Conservation (phyloP, 2,888 invertebrate genomes). For the Thera obeliscata region DNA sequence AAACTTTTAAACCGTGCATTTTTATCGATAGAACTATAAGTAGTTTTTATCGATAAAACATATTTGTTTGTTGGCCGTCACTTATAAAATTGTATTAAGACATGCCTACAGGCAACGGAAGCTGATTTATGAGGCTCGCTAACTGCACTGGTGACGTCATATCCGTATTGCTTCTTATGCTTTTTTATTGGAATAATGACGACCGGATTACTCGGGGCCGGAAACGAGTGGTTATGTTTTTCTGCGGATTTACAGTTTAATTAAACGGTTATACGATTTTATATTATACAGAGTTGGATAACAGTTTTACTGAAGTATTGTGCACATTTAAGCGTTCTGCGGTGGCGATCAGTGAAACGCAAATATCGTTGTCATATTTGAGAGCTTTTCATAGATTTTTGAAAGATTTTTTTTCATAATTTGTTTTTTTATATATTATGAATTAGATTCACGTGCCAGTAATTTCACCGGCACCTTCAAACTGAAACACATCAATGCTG, state of each 20-base stretch:
- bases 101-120: conserved; percentile 66
- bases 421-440: too few species aligned
- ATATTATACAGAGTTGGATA: too few species aligned
- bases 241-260: conserved; percentile 11
- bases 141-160: conserved; percentile 59
- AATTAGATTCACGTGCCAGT: too few species aligned
- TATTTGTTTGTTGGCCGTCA: conserved; percentile 53
- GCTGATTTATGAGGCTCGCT: conserved; percentile 72
- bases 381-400: too few species aligned
- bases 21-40: conserved; percentile 2
- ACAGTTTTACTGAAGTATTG: too few species aligned
- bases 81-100: conserved; percentile 79
- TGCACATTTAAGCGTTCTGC: too few species aligned
- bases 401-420: too few species aligned
- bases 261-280: too few species aligned
- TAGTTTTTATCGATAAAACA: conserved; percentile 34
- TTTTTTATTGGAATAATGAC: conserved; percentile 30
- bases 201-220: conserved; percentile 16
- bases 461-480: too few species aligned
- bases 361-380: too few species aligned
- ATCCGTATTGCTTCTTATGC: conserved; percentile 29
- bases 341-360: too few species aligned
- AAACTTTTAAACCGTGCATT: neutral
- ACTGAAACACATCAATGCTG: too few species aligned
- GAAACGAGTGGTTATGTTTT: conserved; percentile 23